These are phyloP conservation scores for Perognathus longimembris DNA, from an alignment of 2,113 vertebrate genomes.

Conservation along the genomic window DNA sequence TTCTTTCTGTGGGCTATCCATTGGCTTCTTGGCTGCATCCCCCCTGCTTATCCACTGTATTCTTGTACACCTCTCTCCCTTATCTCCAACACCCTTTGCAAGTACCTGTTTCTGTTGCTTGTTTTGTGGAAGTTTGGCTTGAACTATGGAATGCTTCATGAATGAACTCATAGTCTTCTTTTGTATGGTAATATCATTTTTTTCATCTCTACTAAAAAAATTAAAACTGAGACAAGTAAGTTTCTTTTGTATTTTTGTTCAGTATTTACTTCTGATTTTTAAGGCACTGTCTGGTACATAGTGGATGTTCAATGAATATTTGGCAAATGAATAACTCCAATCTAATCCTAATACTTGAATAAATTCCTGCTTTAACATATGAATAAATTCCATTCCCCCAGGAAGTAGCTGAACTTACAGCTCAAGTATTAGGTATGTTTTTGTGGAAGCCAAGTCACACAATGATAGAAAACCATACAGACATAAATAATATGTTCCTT, in stretches of 20 bases:
- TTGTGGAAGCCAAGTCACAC: neutral
- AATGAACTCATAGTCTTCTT: neutral
- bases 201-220: neutral
- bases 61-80: too few relatives aligned
- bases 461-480: neutral
- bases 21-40: too few relatives aligned
- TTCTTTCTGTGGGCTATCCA: too few relatives aligned
- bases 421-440: neutral
- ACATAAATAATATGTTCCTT: neutral
- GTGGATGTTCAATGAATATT: neutral
- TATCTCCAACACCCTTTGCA: too few relatives aligned
- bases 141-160: too few relatives aligned
- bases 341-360: neutral
- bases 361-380: neutral
- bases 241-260: neutral
- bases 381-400: neutral
- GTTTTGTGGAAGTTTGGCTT: too few relatives aligned
- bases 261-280: neutral
- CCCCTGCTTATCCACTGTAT: too few relatives aligned
- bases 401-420: neutral
- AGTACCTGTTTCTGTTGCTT: too few relatives aligned
- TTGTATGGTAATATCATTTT: neutral
- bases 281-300: neutral
- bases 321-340: conserved; percentile 9
- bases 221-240: neutral